Conservation (phyloP, 2,797 vertebrate species). For the Rhabdomys pumilio region DNA sequence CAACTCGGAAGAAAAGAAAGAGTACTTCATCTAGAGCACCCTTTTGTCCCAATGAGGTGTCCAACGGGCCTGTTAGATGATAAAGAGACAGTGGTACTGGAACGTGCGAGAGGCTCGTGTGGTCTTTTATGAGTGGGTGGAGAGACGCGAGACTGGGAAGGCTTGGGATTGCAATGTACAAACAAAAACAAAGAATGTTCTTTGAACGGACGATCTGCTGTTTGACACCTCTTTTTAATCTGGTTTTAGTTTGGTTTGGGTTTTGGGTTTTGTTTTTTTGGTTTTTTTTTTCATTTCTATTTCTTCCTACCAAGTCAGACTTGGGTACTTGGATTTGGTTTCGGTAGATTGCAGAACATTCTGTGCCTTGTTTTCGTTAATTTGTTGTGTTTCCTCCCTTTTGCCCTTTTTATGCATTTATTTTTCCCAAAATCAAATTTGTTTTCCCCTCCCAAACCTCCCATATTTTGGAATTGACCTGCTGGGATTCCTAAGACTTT, state of each 20-base stretch:
- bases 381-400: slow-evolving; percentile 88
- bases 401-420: slow-evolving; percentile 64
- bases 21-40: slow-evolving; percentile 99
- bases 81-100: slow-evolving; percentile 90
- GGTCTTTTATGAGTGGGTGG: slow-evolving; percentile 88
- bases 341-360: slow-evolving; percentile 98
- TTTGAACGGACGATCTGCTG: slow-evolving; percentile 97
- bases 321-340: slow-evolving; percentile 94
- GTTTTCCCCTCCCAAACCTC: slow-evolving; percentile 74
- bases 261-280: not conserved
- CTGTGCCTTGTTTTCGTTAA: slow-evolving; percentile 97
- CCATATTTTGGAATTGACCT: slow-evolving; percentile 87
- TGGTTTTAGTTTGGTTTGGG: slow-evolving; percentile 3
- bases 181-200: slow-evolving; percentile 88
- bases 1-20: slow-evolving; percentile 99
- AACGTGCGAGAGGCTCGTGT: slow-evolving; percentile 90
- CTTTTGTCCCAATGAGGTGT: slow-evolving; percentile 92
- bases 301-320: slow-evolving; percentile 92
- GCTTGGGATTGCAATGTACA: slow-evolving; percentile 89
- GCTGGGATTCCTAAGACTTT: slow-evolving; percentile 87
- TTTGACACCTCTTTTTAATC: slow-evolving; percentile 92
- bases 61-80: slow-evolving; percentile 90
- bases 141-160: slow-evolving; percentile 88
- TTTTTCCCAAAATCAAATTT: slow-evolving; percentile 56
- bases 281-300: slow-evolving; percentile 87